These are phyloP conservation scores for Gymnosoma rotundatum DNA, from an alignment of 2,888 invertebrate species.

Conservation along the genomic window DNA sequence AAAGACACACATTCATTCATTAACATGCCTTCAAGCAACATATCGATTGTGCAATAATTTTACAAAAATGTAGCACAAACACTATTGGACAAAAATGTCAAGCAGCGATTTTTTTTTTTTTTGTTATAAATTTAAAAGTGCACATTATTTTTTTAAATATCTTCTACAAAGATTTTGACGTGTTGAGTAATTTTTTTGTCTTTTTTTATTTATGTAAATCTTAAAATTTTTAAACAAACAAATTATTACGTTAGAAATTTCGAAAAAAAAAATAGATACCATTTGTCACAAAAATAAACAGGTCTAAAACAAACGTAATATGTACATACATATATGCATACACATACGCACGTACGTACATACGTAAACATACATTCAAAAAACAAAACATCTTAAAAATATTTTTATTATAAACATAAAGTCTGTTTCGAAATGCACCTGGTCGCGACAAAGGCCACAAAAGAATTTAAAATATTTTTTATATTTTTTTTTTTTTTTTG, in stretches of 20 bases:
- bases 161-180: neutral
- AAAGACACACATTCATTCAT: neutral
- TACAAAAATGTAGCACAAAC: no score
- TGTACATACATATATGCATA: neutral
- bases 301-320: neutral
- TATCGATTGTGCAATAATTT: no score
- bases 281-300: slow-evolving; percentile 43
- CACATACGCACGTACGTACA: no score
- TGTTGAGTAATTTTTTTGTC: no score
- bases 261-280: slow-evolving; percentile 27
- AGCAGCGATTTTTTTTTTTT: no score
- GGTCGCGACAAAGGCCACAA: no score
- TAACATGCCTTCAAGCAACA: no score
- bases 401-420: no score
- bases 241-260: slow-evolving; percentile 33
- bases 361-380: neutral
- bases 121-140: neutral
- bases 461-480: no score
- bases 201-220: neutral
- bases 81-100: no score
- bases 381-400: neutral
- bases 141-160: slow-evolving; percentile 20
- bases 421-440: no score
- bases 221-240: slow-evolving; percentile 11
- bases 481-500: no score